Percentiles rank a stretch among this genome's conserved stretches.
phyloP scores from a whole-genome alignment of 2,113 vertebrate genomes.

The pig (Sus scrofa) region DNA sequence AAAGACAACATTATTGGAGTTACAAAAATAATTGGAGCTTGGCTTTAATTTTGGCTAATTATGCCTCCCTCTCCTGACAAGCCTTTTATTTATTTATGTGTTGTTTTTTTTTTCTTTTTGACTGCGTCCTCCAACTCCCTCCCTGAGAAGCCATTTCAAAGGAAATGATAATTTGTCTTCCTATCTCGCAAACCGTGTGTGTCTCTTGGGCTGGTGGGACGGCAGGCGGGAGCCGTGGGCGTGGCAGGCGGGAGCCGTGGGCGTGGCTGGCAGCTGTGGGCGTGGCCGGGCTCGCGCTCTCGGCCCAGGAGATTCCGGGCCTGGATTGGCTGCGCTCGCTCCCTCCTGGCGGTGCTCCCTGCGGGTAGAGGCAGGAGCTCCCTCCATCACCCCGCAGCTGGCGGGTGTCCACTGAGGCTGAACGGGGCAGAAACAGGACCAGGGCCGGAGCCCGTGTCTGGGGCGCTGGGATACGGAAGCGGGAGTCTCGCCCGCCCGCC shows the following conservation, averaged over 20 bases:
- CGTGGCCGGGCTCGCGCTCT: background rate
- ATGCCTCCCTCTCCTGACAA: constrained; percentile 65
- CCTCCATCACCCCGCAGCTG: background rate
- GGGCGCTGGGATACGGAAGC: background rate
- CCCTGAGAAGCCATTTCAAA: constrained; percentile 63
- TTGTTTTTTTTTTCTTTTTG: background rate
- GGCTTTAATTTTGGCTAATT: constrained; percentile 50
- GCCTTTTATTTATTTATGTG: constrained; percentile 57
- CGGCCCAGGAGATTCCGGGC: background rate
- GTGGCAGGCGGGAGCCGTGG: background rate
- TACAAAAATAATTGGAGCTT: constrained; percentile 40
- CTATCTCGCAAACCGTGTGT: background rate
- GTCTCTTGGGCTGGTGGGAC: background rate
- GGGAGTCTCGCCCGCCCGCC: background rate
- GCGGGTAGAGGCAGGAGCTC: background rate
- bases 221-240: background rate
- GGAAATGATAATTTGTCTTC: constrained; percentile 54
- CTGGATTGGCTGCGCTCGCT: background rate
- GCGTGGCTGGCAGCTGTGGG: background rate
- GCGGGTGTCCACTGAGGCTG: background rate
- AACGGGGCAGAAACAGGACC: background rate
- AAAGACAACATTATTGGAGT: background rate
- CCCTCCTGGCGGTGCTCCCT: background rate
- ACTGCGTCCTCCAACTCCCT: constrained; percentile 61
- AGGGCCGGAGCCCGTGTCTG: background rate